phyloP scores from a whole-genome alignment of 1,140 invertebrate species.

The Steinernema khuongi region DNA sequence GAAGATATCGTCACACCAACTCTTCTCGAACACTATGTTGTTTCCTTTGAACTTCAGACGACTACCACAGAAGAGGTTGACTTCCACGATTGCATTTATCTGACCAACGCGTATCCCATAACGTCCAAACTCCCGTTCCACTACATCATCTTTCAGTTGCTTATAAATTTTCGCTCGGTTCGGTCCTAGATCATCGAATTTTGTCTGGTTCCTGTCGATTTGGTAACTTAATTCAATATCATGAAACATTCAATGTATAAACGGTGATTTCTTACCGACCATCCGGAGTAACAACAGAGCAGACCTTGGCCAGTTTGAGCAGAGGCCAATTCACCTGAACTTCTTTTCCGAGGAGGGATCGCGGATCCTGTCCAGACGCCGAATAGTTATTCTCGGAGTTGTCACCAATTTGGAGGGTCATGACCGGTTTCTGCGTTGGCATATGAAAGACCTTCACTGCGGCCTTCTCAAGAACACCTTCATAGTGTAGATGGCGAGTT shows the following conservation, averaged over 20 bases:
- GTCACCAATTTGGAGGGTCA: constrained; percentile 68
- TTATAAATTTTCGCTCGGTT: neutral
- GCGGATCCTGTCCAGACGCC: neutral
- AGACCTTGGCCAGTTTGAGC: constrained; percentile 14
- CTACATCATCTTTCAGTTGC: neutral
- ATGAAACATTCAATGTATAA: neutral
- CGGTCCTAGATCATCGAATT: neutral
- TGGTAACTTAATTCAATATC: neutral
- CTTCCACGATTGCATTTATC: neutral
- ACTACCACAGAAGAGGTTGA: neutral
- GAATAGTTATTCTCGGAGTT: neutral
- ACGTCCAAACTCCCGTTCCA: neutral
- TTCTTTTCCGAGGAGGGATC: neutral
- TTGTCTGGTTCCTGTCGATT: neutral
- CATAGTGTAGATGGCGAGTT: constrained; percentile 74
- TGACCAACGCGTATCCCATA: neutral
- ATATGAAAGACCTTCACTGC: constrained; percentile 72
- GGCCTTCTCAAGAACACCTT: constrained; percentile 60
- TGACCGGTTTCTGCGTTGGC: constrained; percentile 72
- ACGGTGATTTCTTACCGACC: neutral
- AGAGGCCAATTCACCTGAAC: constrained; percentile 11
- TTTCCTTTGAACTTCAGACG: constrained; percentile 2
- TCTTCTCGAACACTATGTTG: neutral
- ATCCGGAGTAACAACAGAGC: constrained; percentile 3
- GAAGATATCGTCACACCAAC: constrained; percentile 63